Evolutionary conservation across 2,888 invertebrate genomes (phyloP).

Genomic region (Tethea ocularis): DNA sequence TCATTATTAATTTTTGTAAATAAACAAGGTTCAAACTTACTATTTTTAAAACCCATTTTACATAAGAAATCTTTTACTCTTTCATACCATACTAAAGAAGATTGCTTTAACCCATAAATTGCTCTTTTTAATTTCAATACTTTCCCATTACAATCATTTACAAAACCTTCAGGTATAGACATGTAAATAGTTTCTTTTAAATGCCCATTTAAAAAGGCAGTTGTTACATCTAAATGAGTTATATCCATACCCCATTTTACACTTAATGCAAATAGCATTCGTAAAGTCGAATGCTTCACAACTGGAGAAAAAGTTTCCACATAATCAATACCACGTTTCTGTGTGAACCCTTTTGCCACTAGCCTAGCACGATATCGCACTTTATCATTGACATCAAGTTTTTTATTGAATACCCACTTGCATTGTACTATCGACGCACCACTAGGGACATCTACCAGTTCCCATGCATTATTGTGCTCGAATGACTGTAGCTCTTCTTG

Average conservation of each 20-base stretch:
- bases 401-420: slow-evolving; percentile 25
- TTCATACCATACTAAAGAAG: slow-evolving; percentile 20
- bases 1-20: slow-evolving; percentile 3
- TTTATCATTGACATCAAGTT: slow-evolving; percentile 18
- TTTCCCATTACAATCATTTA: slow-evolving; percentile 12
- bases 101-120: slow-evolving; percentile 29
- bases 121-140: slow-evolving; percentile 25
- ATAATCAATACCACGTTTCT: slow-evolving; percentile 16
- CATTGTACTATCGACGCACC: slow-evolving; percentile 18
- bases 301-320: slow-evolving; percentile 29
- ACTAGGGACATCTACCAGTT: slow-evolving; percentile 8
- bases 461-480: slow-evolving; percentile 22
- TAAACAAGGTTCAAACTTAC: slow-evolving; percentile 8
- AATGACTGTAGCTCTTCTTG: slow-evolving; percentile 22
- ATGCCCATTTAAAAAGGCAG: slow-evolving; percentile 28
- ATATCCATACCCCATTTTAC: slow-evolving; percentile 20
- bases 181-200: slow-evolving; percentile 27
- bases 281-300: slow-evolving; percentile 21
- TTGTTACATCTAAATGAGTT: too few species aligned
- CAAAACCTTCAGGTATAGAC: slow-evolving; percentile 16
- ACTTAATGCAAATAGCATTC: slow-evolving; percentile 15
- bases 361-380: slow-evolving; percentile 20
- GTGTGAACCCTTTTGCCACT: slow-evolving; percentile 13
- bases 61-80: slow-evolving; percentile 8
- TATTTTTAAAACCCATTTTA: slow-evolving; percentile 2